Evolutionary conservation across 2,113 vertebrate genomes (phyloP).

Genomic region (Erythrolamprus reginae): DNA sequence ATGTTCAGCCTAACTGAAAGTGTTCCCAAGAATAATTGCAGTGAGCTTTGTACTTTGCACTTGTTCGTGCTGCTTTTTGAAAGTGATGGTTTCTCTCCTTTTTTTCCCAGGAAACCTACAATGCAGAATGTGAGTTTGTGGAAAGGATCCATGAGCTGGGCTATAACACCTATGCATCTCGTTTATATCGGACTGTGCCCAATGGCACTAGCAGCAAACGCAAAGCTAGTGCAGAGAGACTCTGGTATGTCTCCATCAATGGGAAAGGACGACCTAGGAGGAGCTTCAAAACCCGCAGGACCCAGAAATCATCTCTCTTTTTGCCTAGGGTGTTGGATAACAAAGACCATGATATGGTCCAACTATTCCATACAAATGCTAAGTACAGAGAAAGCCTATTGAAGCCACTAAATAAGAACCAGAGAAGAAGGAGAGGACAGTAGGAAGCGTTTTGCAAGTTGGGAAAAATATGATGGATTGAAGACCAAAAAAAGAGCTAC

Average conservation of each 20-base stretch:
- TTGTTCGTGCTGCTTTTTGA: background rate
- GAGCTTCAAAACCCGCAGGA: conserved; percentile 90
- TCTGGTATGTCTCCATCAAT: conserved; percentile 94
- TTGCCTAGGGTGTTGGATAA: conserved; percentile 88
- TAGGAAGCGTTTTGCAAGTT: background rate
- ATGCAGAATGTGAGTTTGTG: conserved; percentile 90
- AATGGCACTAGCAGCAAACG: conserved; percentile 54
- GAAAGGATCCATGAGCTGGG: conserved; percentile 94
- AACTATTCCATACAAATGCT: conserved; percentile 52
- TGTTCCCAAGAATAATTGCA: background rate
- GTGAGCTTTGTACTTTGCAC: background rate
- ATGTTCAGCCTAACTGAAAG: background rate
- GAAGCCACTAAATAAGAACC: conserved; percentile 24
- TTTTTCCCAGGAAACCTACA: conserved; percentile 81
- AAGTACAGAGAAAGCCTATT: conserved; percentile 60
- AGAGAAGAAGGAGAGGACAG: conserved; percentile 60
- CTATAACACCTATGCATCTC: conserved; percentile 93
- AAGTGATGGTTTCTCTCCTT: rapidly evolving
- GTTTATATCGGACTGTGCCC: conserved; percentile 79
- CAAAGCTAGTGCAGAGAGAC: conserved; percentile 77
- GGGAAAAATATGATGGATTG: background rate
- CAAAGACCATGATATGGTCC: conserved; percentile 89
- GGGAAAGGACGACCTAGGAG: conserved; percentile 93
- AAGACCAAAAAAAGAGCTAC: background rate
- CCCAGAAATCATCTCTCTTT: conserved; percentile 96